A percentile compares a stretch with the other conserved stretches of the same genome.
These are phyloP conservation scores for Melanocharis versteri DNA, from an alignment of 2,113 vertebrate species.

Conservation along the genomic window DNA sequence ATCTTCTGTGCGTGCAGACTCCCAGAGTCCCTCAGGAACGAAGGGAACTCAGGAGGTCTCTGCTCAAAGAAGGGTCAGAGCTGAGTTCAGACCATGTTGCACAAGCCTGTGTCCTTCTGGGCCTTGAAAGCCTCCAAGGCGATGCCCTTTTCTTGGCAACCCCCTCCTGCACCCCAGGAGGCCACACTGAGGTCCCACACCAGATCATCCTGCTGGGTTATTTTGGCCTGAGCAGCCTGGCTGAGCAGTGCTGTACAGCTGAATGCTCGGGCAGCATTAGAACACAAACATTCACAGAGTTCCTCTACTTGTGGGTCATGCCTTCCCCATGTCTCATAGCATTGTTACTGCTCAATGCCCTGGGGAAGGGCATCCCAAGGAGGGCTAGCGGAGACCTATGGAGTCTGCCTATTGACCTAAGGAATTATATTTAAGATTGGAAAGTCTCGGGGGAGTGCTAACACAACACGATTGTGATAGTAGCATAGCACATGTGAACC, in stretches of 20 bases:
- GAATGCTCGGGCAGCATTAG: not conserved
- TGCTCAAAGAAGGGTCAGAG: not conserved
- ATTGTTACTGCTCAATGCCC: not conserved
- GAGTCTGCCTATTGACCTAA: not conserved
- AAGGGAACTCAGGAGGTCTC: not conserved
- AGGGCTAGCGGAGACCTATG: rapidly evolving
- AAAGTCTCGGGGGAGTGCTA: not conserved
- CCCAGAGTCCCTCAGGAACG: not conserved
- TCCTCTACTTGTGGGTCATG: not conserved
- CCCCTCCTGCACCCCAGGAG: not conserved
- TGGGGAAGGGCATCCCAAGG: not conserved
- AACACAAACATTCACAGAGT: not conserved
- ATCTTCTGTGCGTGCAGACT: not conserved
- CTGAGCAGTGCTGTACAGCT: not conserved
- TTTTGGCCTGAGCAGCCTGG: not conserved
- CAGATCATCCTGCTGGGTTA: not conserved
- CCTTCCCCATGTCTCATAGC: not conserved
- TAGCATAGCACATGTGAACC: not conserved
- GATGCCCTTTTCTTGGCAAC: not conserved
- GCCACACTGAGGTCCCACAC: not conserved
- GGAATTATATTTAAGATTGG: not conserved
- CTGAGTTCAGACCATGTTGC: not conserved
- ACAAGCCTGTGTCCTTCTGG: not conserved
- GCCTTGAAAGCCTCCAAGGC: not conserved
- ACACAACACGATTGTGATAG: rapidly evolving